Evolutionary conservation across 2,888 invertebrate species (phyloP).

Genomic region (Andricus quercusramuli): DNA sequence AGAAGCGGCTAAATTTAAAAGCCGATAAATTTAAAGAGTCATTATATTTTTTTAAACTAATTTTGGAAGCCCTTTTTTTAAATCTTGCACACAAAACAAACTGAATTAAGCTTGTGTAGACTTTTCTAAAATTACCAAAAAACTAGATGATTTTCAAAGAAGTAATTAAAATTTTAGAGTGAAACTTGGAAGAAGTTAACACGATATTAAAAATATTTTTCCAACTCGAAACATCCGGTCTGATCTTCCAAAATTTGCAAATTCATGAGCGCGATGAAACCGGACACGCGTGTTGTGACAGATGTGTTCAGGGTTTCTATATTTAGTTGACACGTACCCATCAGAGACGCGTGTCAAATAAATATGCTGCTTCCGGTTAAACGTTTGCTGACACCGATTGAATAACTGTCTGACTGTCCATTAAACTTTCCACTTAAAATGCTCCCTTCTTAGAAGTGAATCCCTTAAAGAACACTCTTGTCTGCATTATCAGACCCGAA

Average conservation of each 20-base stretch:
- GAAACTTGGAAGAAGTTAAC: not conserved
- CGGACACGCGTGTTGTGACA: slow-evolving; percentile 58
- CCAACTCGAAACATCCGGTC: not conserved
- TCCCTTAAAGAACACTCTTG: slow-evolving; percentile 1
- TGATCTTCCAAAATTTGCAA: not conserved
- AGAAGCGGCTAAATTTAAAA: too few species aligned
- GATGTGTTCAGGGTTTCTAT: slow-evolving; percentile 55
- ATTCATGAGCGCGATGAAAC: slow-evolving; percentile 9
- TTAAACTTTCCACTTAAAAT: slow-evolving; percentile 11
- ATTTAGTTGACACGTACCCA: slow-evolving; percentile 35
- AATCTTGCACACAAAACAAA: too few species aligned
- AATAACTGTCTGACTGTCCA: slow-evolving; percentile 13
- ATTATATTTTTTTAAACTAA: too few species aligned
- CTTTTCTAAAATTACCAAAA: too few species aligned
- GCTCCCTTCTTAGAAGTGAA: not conserved
- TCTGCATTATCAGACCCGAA: not conserved
- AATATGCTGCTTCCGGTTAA: slow-evolving; percentile 62
- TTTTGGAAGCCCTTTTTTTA: too few species aligned
- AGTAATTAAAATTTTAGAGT: too few species aligned
- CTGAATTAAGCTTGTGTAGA: too few species aligned
- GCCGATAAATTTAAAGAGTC: too few species aligned
- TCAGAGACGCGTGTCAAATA: slow-evolving; percentile 57
- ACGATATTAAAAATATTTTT: not conserved
- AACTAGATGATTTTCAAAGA: too few species aligned
- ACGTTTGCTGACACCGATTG: slow-evolving; percentile 2